Base-by-base conservation (phyloP, 2,113 vertebrate genomes). In the Semicossyphus pulcher region DNA sequence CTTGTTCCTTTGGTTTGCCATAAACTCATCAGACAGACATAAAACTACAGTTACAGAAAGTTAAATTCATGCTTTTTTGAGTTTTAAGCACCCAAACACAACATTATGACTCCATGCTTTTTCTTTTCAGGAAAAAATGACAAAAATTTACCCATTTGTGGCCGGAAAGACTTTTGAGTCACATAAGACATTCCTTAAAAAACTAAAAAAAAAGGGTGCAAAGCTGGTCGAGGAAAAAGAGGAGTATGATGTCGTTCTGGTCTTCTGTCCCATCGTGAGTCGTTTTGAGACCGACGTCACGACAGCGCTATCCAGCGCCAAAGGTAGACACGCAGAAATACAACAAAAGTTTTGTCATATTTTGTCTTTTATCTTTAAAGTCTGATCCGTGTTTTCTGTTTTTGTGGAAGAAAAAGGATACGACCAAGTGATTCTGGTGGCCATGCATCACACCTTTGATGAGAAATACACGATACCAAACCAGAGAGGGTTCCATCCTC, bases 191-290 rank as follows among this genome's bases (percentile, higher is more conserved):
- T 34, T 90, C 28, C 0, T 89, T 0, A 1, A 26, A 39, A 71
- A 54, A 31, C 73, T 91, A 9, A 28, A 0, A 0, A 31, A 1
- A 2, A 59, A 0, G 56, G 67, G 79, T 9, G 68, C 34, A n/a
- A 65, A 18, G 21, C 0, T 0, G 0, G 49, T 29, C 2, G 0
- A 2, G 0, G 1, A 1, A 0, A 0, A 0, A 0, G 4, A 8
- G 0, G 0, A 48, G 0, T 48, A 73, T 12, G 4, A 81, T 0
- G 58, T 8, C 0, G 34, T 20, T 3, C 48, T 92, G 2, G 11
- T 78, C 69, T 92, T 89, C 66, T 79, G 73, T 62, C 85, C 90
- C 20, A 73, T 91, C 12, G 75, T 78, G 34, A 83, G 76, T 54
- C 83, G 88, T 34, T 70, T 65, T 70, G 51, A 80, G 71, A 66